Evolutionary conservation across 2,888 invertebrate genomes (phyloP).

Genomic region (Drosophila subquinaria): DNA sequence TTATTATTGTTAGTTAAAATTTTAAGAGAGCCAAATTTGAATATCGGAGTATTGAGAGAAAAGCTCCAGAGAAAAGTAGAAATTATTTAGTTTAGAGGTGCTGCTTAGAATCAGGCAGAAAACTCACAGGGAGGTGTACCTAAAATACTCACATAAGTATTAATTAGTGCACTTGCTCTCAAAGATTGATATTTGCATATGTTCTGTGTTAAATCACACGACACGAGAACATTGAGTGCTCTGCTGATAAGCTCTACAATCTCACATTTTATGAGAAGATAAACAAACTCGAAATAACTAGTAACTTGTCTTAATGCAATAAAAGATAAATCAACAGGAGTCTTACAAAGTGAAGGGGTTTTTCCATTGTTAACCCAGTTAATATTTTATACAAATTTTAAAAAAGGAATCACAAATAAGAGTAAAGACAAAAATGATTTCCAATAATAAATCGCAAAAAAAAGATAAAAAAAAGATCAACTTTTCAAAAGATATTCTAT

Average conservation of each 20-base stretch:
- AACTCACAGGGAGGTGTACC: neutral
- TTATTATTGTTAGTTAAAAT: neutral
- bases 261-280: conserved; percentile 2
- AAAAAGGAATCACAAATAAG: too few relatives aligned
- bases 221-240: neutral
- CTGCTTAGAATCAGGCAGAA: neutral
- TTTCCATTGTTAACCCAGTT: neutral
- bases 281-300: neutral
- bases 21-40: neutral
- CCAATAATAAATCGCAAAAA: too few relatives aligned
- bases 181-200: neutral
- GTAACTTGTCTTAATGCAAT: neutral
- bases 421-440: too few relatives aligned
- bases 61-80: too few relatives aligned
- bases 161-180: neutral
- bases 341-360: neutral
- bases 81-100: too few relatives aligned
- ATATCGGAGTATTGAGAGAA: neutral
- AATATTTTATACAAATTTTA: neutral
- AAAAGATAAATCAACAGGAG: neutral
- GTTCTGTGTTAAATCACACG: neutral
- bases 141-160: neutral
- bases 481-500: too few relatives aligned
- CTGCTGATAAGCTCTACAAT: conserved; percentile 17
- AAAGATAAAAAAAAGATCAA: too few relatives aligned